A percentile compares a stretch with the other conserved stretches of the same genome.
phyloP scores from a whole-genome alignment of 2,113 vertebrate genomes.

The Sceloporus tristichus region DNA sequence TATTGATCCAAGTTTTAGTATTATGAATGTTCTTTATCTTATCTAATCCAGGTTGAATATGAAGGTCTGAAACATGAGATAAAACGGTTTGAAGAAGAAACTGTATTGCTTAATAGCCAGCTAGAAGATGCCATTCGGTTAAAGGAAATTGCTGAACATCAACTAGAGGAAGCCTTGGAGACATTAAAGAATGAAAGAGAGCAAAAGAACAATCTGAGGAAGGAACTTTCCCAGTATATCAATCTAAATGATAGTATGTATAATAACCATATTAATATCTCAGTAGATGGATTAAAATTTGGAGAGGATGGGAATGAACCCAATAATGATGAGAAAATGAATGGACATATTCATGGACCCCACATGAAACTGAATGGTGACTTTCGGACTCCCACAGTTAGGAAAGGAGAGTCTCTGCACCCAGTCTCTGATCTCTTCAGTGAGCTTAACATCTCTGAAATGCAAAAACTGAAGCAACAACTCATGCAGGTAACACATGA shows the following conservation, averaged over 20 bases:
- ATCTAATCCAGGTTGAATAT: slow-evolving; percentile 92
- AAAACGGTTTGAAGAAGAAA: slow-evolving; percentile 96
- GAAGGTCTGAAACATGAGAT: slow-evolving; percentile 99
- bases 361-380: slow-evolving; percentile 87
- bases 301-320: slow-evolving; percentile 83
- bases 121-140: slow-evolving; percentile 94
- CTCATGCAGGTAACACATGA: slow-evolving; percentile 90
- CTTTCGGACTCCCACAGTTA: slow-evolving; percentile 78
- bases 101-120: slow-evolving; percentile 95
- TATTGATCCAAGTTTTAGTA: slow-evolving; percentile 78
- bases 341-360: slow-evolving; percentile 82
- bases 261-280: slow-evolving; percentile 91
- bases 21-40: slow-evolving; percentile 80
- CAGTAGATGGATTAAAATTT: slow-evolving; percentile 92
- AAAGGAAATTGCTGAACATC: slow-evolving; percentile 94
- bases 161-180: slow-evolving; percentile 95
- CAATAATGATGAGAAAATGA: slow-evolving; percentile 90
- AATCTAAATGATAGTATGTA: slow-evolving; percentile 91
- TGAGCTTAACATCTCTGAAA: slow-evolving; percentile 97
- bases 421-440: slow-evolving; percentile 97
- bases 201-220: slow-evolving; percentile 94
- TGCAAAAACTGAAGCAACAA: slow-evolving; percentile 98
- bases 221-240: slow-evolving; percentile 94
- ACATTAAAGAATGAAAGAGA: slow-evolving; percentile 95
- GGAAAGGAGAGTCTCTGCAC: slow-evolving; percentile 89